Conservation (phyloP, 2,797 vertebrate genomes). For the Lacerta bilineata region DNA sequence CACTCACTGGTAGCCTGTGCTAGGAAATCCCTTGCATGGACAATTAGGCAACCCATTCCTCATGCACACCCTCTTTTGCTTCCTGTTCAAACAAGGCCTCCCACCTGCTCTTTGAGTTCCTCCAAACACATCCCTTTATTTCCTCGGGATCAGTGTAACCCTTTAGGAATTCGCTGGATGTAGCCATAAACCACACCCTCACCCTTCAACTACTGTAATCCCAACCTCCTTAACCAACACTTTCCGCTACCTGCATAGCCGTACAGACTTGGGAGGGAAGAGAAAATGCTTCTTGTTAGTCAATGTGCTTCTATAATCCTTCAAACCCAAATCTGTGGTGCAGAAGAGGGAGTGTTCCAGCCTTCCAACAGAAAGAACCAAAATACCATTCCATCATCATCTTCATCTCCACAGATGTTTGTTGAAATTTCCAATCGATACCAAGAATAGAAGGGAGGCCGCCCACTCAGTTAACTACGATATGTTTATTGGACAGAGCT, state of each 20-base stretch:
- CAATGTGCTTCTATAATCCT: background rate
- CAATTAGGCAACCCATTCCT: background rate
- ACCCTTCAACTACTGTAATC: background rate
- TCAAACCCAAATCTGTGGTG: too few relatives aligned
- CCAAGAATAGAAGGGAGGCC: conserved; percentile 24
- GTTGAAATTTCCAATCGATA: conserved; percentile 48
- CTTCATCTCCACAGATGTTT: conserved; percentile 19
- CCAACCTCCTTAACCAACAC: too few relatives aligned
- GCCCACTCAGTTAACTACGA: conserved; percentile 39
- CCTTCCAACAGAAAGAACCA: too few relatives aligned
- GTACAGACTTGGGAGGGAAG: too few relatives aligned
- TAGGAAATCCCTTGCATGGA: background rate
- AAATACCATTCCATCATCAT: background rate
- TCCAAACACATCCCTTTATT: too few relatives aligned
- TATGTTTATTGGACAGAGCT: conserved; percentile 29
- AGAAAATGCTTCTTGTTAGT: background rate
- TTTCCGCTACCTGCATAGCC: background rate
- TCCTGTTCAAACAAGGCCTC: background rate
- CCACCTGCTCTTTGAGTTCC: background rate
- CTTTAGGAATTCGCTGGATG: background rate
- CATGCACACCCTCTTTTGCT: background rate
- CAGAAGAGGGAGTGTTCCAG: background rate
- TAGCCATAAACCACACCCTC: too few relatives aligned
- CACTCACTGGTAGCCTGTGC: background rate
- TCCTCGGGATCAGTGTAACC: background rate